A percentile compares a stretch with the other conserved stretches of the same genome.
These are phyloP conservation scores for Sceliomorpha sp. DNA, from an alignment of 2,888 invertebrate genomes.

Conservation along the genomic window DNA sequence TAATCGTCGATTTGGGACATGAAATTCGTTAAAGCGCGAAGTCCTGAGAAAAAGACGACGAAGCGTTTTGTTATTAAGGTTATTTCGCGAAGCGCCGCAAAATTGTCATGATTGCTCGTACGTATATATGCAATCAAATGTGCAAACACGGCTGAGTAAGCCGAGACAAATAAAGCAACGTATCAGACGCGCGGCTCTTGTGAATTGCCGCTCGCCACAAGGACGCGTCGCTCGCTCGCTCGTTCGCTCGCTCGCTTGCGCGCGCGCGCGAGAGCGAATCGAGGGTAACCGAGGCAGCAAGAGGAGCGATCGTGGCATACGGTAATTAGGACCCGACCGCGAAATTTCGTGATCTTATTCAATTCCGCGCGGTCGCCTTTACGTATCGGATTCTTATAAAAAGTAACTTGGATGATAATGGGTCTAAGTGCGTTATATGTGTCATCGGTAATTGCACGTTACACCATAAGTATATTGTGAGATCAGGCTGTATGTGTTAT, in stretches of 20 bases:
- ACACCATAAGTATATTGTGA: too few species aligned
- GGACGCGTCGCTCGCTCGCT: too few species aligned
- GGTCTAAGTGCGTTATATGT: too few species aligned
- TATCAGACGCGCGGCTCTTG: constrained; percentile 38
- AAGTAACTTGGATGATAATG: too few species aligned
- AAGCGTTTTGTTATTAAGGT: constrained; percentile 54
- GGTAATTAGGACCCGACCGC: constrained; percentile 75
- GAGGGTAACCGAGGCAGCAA: constrained; percentile 54
- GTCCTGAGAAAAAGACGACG: constrained; percentile 48
- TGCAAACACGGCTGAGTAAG: constrained; percentile 51
- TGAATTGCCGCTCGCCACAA: constrained; percentile 43
- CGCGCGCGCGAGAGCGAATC: constrained; percentile 48
- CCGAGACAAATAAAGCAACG: constrained; percentile 53
- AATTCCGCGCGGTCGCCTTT: too few species aligned
- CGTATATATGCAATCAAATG: constrained; percentile 54
- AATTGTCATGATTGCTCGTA: constrained; percentile 49
- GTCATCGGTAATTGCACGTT: too few species aligned
- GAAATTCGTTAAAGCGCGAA: constrained; percentile 47
- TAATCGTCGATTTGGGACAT: constrained; percentile 43
- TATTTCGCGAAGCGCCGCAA: constrained; percentile 51
- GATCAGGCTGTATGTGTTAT: too few species aligned
- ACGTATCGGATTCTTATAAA: too few species aligned
- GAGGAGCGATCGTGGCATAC: constrained; percentile 47
- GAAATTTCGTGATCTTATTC: constrained; percentile 76
- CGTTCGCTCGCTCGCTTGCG: too few species aligned